Evolutionary conservation across 1,140 invertebrate genomes (phyloP), one percentile per base, ranked within the genome.

Genomic region (Aplysia californica): DNA sequence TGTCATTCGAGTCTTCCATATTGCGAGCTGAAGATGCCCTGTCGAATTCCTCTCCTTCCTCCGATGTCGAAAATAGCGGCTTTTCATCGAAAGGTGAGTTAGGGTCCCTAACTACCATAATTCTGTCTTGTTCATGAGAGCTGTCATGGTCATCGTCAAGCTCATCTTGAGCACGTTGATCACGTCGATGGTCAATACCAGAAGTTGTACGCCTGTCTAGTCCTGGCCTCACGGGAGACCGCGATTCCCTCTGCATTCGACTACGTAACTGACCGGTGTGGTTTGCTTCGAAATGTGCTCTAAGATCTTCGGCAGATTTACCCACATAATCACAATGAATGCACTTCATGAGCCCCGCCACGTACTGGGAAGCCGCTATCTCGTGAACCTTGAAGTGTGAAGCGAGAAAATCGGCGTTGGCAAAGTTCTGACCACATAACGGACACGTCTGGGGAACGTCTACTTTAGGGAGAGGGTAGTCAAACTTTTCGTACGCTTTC

Each of bases 401-500:
- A 29, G 76, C 76, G 31, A 87, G 81, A 38, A 73, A 82, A 20
- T 79, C 79, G 0, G 79, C 31, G 74, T 87, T 82, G 23, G 80
- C 69, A 65, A 86, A 87, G 5, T 75, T 81, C 66, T 86, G 83
- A 21, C 85, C 83, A 82, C 87, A 88, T 10, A 86, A 69, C 18
- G 79, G 79, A 73, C 87, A 87, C 1, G 79, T 61, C 39, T 81
- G 72, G 15, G 61, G 76, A 26, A 75, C 58, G 33, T 79, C 77
- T 2, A 80, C 75, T 29, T 79, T 79, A 20, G 80, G 78, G 15
- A 80, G 64, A 64, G 83, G 82, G 69, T 84, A 81, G 69, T 88
- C 87, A 50, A 82, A 80, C 70, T 87, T 87, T 76, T 88, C 87
- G 70, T 83, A 88, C 10, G 87, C 86, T 79, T 88, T 88, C 72